Evolutionary conservation across 2,797 vertebrate genomes (phyloP), one percentile per base, ranked within the genome.

Genomic region (Gallinago nigripennis): DNA sequence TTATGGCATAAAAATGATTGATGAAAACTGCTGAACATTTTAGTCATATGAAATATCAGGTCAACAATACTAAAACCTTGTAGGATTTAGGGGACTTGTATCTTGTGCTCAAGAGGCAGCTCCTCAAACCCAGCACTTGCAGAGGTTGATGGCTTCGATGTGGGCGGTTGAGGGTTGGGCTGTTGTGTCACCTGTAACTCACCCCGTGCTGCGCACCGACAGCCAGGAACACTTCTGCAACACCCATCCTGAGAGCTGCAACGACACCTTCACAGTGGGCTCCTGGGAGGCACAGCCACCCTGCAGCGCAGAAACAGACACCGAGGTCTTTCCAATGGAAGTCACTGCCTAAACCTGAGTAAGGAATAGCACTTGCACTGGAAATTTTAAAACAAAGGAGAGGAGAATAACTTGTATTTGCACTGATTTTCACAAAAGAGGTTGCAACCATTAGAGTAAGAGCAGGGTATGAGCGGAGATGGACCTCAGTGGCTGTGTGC

Each of bases 61-160:
- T 76, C 76, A 79, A 37, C 50, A 63, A 41, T 57, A 77, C 23
- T 80, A 56, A 17, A 17, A 18, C 30, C 28, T 53, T 33, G 41
- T 16, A 28, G 46, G 12, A 9, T 11, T 78, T 39, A 1, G 3
- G 31, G 58, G 54, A 27, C 25, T 78, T 39, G 0, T 0, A 27
- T 65, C 31, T 85, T 73, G 1, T 14, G n/a, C 61, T 65, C 63
- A 51, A 25, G 0, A 66, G 66, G 51, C 63, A 30, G n/a, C 39
- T 92, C 69, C 88, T 82, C 77, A 76, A 68, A 50, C 13, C 19
- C 77, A 58, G 58, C 63, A 76, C 16, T 19, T 9, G 45, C 1
- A 72, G 39, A 85, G 35, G 41, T 2, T 43, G 75, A 58, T 53
- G 50, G 56, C 73, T 69, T 25, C 43, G 58, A 39, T 30, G 51